Conservation (phyloP, 2,888 invertebrate genomes). For the Ornithoptera priamus region DNA sequence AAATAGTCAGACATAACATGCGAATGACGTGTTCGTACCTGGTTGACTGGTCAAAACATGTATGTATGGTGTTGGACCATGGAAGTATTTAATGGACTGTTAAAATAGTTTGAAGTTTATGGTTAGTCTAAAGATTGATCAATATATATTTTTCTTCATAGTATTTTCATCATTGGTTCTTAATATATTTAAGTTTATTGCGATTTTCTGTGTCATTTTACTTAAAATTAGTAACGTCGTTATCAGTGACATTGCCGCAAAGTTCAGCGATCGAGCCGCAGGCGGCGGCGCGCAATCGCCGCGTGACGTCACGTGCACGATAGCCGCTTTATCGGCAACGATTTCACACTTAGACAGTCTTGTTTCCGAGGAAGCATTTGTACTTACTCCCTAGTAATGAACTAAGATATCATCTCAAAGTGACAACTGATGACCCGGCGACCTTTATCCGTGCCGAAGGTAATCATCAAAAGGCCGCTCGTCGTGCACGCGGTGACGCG, state of each 20-base stretch:
- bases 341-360: slow-evolving; percentile 38
- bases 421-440: slow-evolving; percentile 17
- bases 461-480: slow-evolving; percentile 26
- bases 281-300: slow-evolving; percentile 47
- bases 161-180: neutral
- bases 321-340: slow-evolving; percentile 55
- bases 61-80: slow-evolving; percentile 25
- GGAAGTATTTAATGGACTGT: neutral
- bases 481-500: slow-evolving; percentile 16
- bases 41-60: slow-evolving; percentile 20
- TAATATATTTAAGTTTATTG: slow-evolving; percentile 14
- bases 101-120: neutral
- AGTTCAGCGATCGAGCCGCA: slow-evolving; percentile 56
- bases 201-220: slow-evolving; percentile 36
- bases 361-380: slow-evolving; percentile 31
- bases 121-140: neutral
- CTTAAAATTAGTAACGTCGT: slow-evolving; percentile 56
- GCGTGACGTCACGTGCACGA: slow-evolving; percentile 66
- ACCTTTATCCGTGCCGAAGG: slow-evolving; percentile 26
- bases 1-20: too few relatives aligned
- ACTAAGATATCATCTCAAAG: slow-evolving; percentile 13
- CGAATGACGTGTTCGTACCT: neutral
- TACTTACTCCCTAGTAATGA: slow-evolving; percentile 20
- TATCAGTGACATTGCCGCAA: slow-evolving; percentile 68
- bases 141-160: too few relatives aligned